phyloP scores from a whole-genome alignment of 2,888 invertebrate species.

The Callimorpha dominula region DNA sequence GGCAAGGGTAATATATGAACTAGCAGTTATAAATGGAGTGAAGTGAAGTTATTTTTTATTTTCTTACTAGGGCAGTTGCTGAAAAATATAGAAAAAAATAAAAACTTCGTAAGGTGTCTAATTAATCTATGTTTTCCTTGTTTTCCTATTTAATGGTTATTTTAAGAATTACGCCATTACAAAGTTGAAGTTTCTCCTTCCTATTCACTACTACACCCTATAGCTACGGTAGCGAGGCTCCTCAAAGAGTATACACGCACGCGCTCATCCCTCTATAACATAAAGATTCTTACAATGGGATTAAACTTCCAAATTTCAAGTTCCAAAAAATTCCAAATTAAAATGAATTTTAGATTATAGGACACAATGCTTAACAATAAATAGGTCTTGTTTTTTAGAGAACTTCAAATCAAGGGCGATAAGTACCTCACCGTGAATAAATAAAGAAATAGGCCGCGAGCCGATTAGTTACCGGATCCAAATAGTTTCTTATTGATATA shows the following conservation, averaged over 20 bases:
- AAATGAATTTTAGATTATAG: neutral
- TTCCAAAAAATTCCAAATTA: neutral
- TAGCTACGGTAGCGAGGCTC: no score
- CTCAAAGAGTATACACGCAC: no score
- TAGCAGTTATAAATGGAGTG: neutral
- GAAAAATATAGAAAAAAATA: neutral
- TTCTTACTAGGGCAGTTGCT: neutral
- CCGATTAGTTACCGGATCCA: slow-evolving; percentile 73
- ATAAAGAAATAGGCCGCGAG: slow-evolving; percentile 54
- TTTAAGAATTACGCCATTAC: no score
- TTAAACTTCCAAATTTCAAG: neutral
- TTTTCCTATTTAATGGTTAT: no score
- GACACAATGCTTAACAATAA: neutral
- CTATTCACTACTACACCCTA: no score
- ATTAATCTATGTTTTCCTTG: no score
- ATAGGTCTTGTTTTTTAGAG: no score
- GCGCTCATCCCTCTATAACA: neutral
- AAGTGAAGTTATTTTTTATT: neutral
- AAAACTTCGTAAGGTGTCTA: no score
- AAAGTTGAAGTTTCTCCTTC: no score
- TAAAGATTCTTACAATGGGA: neutral
- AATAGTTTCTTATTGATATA: slow-evolving; percentile 73
- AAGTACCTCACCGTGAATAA: neutral
- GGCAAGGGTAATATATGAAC: neutral
- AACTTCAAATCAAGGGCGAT: neutral